Base-by-base conservation (phyloP, 64 coral and sea anemone species). In the Anthopleura sola region DNA sequence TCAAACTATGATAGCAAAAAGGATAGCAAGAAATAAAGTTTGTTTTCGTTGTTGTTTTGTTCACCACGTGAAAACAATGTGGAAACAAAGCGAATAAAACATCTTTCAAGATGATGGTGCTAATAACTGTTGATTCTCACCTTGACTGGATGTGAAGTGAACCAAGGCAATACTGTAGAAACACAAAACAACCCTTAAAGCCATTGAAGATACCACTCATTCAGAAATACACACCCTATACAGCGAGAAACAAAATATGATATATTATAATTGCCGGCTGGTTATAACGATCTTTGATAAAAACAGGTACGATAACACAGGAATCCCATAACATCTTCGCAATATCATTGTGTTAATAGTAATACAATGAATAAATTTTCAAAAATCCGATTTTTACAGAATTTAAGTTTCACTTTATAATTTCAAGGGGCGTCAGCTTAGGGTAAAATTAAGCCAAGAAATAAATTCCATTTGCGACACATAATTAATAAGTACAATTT, bases 141-240 rank as follows among this genome's bases (percentile, higher is more conserved):
- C 76, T 79, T 79, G 76, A 79, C 76, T 79, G 37, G 24, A 79
- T 48, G 39, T 37, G 20, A 79, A 44, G 5, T 79, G 76, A 79
- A 79, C 76, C 76, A 79, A 33, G 15, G 39, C 36, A 79, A 79
- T 11, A 71, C 29, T 28, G 31, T 32, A 71, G 2, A 71, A 71
- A 71, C 66, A 71, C 29, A 34, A 15, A 32, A 71, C 2, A 3
- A 71, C 31, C 9, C 3, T 71, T 3, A 13, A 71, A n/a, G 66
- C 66, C 66, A 71, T 71, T 71, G 66, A 71, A 32, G 28, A 71
- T 71, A 23, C n/a, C 24, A 66, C 23, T 66, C n/a, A 66, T 66
- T 24, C 24, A 28, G 20, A n/a, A n/a, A 26, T 53, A 17, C 14
- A 13, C 50, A 0, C 50, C 14, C 50, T 53, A 53, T 12, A 53